Evolutionary conservation across 1,140 invertebrate species (phyloP), one percentile per base, ranked within the genome.

Genomic region (Drosophila saltans): DNA sequence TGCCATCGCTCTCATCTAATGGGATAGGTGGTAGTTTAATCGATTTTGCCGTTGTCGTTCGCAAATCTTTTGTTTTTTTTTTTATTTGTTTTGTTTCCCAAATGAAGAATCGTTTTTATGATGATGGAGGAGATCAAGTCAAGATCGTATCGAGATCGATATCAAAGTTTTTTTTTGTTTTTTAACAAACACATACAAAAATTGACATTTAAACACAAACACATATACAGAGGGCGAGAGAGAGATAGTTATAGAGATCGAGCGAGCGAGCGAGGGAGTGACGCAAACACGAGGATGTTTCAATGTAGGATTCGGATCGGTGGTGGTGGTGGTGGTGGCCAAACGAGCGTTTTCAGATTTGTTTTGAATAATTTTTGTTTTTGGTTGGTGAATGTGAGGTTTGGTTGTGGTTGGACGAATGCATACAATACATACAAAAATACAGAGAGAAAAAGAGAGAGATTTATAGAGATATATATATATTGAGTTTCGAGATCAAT

Each of bases 21-120:
- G 91, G 91, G 68, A 92, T 90, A 68, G 92, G 72, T 48, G 92
- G 92, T 71, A 93, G 89, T 92, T 92, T 92, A 92, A 92, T 92
- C 91, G 91, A 78, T 86, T 92, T 79, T 78, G 86, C 78, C 81
- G 91, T 78, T 58, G 63, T 83, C 78, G 91, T 80, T 83, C 89
- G 78, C 84, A 92, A 81, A 74, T 78, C 88, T 92, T 66, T 65
- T 72, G 65, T 76, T 76, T 77, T 65, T 52, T 63, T 72, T 48
- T 71, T 56, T 59, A 21, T 41, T 58, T 26, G 73, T 72, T 70
- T 60, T 36, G 64, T 67, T 75, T 83, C 82, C 90, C 83, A 90
- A 91, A 90, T 91, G 85, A 83, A 79, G 66, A 63, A 80, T 66
- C 67, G 52, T 64, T 61, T 58, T 60, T 41, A 55, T 57, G 56